Evolutionary conservation across 2,797 vertebrate genomes (phyloP).

Genomic region (Antennarius maculatus): DNA sequence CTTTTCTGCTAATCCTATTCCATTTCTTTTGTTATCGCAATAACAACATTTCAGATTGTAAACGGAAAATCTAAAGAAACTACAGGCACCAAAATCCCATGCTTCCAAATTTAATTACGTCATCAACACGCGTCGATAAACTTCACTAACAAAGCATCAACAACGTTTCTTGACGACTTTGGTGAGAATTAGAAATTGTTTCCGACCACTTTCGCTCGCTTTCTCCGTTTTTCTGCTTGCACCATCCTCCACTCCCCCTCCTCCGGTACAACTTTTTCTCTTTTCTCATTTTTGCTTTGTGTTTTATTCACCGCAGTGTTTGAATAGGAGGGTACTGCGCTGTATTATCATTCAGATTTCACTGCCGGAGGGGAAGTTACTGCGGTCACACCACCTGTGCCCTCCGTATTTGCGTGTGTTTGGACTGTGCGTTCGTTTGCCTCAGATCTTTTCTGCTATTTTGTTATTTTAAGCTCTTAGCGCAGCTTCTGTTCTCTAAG

Average conservation of each 20-base stretch:
- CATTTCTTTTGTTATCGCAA: too few species aligned
- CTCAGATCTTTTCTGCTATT: conserved; percentile 49
- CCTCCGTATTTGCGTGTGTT: conserved; percentile 15
- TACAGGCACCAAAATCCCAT: conserved; percentile 30
- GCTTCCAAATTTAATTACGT: not conserved
- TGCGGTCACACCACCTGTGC: conserved; percentile 70
- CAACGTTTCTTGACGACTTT: not conserved
- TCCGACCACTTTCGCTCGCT: not conserved
- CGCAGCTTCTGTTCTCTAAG: not conserved
- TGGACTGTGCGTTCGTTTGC: conserved; percentile 16
- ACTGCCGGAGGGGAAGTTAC: conserved; percentile 67
- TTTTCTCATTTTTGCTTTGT: not conserved
- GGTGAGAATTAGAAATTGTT: conserved; percentile 24
- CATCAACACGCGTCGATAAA: conserved; percentile 56
- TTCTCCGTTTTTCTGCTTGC: not conserved
- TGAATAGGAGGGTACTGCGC: conserved; percentile 64
- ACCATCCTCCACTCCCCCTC: too few species aligned
- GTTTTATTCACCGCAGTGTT: conserved; percentile 60
- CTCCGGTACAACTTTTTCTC: not conserved
- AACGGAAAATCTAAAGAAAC: conserved; percentile 15
- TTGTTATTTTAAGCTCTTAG: conserved; percentile 55
- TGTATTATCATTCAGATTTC: conserved; percentile 70
- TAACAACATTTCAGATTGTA: too few species aligned
- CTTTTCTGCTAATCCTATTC: too few species aligned
- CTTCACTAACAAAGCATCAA: accelerated